Base-by-base conservation (phyloP, 2,113 vertebrate genomes). In the Macquaria australasica region DNA sequence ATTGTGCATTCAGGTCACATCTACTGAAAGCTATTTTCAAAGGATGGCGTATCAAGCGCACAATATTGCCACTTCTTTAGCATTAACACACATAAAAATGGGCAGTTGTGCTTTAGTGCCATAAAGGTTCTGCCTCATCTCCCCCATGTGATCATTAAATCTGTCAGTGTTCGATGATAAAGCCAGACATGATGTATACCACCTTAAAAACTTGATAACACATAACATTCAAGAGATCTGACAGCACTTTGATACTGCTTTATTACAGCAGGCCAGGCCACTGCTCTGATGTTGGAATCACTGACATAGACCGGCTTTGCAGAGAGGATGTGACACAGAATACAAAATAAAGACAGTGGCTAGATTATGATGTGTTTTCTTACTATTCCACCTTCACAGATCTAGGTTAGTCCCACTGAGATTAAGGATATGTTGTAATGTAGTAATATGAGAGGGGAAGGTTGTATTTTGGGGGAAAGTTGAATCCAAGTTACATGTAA, bases 141-240 rank as follows among this genome's bases (percentile, higher is more conserved):
- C 15, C 25, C 6, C 1, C 0, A 21, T 58, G 70, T 25, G 68
- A 82, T 48, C 2, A 45, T 56, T 67, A 48, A 31, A 67, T n/a
- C 62, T 39, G 34, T 59, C 69, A 28, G 62, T 10, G 45, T 77
- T 79, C 48, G 21, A 85, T 63, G 79, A 45, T 16, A 1, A 21
- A 41, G 69, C 67, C 50, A 83, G 31, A 70, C 10, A 14, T 71
- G 69, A 51, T 77, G 53, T 21, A 66, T 43, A 71, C 50, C 0
- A 25, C 23, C 20, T 23, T 55, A 39, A 60, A 20, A 20, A 28
- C 12, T 14, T 45, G 34, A 41, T 28, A 11, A 50, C 28, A 25
- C 23, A 31, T n/a, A 55, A 43, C n/a, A 37, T 25, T 56, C n/a
- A 62, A 25, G 21, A 51, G 79, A 39, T 23, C n/a, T 31, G 28